A percentile compares a stretch with the other conserved stretches of the same genome.
Conservation (phyloP, 2,113 vertebrate species). For the Colius striatus region DNA sequence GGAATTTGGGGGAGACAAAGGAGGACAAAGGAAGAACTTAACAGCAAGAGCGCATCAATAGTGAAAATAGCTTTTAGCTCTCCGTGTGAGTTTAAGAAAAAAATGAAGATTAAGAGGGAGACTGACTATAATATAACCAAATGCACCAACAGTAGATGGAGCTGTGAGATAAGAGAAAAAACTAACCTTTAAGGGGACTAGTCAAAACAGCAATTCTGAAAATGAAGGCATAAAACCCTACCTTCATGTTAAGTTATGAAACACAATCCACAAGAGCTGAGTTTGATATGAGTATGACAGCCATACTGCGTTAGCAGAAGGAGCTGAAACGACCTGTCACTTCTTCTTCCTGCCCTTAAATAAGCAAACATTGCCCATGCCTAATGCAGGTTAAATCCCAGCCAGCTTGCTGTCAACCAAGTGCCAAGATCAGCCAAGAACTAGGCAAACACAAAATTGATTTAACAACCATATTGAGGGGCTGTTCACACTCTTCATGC, state of each 20-base stretch:
- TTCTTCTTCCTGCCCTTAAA: background rate
- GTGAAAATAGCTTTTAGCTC: background rate
- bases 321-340: background rate
- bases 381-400: background rate
- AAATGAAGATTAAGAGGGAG: background rate
- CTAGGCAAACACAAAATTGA: background rate
- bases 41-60: background rate
- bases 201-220: background rate
- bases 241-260: background rate
- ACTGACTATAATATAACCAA: background rate
- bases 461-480: background rate
- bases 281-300: background rate
- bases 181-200: background rate
- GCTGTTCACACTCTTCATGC: background rate
- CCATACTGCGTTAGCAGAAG: background rate
- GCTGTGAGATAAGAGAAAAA: background rate
- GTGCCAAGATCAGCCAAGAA: background rate
- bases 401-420: background rate
- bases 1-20: background rate
- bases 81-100: background rate
- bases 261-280: background rate
- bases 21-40: background rate
- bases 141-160: conserved; percentile 9
- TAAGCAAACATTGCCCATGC: background rate
- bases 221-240: background rate